Conservation (phyloP, 1,140 invertebrate genomes). For the Philaenus spumarius region DNA sequence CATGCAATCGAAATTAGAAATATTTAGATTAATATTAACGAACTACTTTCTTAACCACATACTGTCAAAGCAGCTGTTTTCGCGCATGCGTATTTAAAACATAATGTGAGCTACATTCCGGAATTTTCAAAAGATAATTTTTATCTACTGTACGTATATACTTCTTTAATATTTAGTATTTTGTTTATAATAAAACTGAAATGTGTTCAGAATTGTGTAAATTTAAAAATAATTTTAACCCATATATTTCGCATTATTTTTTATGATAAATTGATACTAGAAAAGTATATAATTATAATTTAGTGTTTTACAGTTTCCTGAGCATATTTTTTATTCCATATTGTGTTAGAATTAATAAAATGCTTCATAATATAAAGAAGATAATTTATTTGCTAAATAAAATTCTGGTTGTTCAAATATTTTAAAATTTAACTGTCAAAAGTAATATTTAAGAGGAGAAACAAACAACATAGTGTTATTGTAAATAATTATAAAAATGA, state of each 20-base stretch:
- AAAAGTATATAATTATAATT: too few relatives aligned
- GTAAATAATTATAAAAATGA: too few relatives aligned
- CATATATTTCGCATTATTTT: neutral
- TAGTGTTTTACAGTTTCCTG: too few relatives aligned
- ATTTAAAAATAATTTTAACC: neutral
- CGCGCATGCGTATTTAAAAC: conserved; percentile 1
- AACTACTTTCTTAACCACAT: conserved; percentile 8
- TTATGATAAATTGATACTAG: neutral
- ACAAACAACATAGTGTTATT: too few relatives aligned
- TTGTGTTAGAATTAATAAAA: too few relatives aligned
- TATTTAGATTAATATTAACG: neutral
- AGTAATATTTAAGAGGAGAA: too few relatives aligned
- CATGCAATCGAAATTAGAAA: neutral
- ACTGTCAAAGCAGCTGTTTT: conserved; percentile 4
- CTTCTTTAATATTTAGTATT: neutral
- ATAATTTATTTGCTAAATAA: too few relatives aligned
- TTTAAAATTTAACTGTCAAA: too few relatives aligned
- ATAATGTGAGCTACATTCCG: neutral
- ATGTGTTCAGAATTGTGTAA: neutral
- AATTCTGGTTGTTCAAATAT: too few relatives aligned
- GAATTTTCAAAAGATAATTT: conserved; percentile 1
- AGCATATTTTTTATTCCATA: too few relatives aligned
- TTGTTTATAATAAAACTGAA: neutral
- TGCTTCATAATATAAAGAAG: too few relatives aligned
- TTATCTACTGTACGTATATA: neutral